A percentile compares a stretch with the other conserved stretches of the same genome.
phyloP scores from a whole-genome alignment of 2,113 vertebrate species.

The Sinocyclocheilus maitianheensis region DNA sequence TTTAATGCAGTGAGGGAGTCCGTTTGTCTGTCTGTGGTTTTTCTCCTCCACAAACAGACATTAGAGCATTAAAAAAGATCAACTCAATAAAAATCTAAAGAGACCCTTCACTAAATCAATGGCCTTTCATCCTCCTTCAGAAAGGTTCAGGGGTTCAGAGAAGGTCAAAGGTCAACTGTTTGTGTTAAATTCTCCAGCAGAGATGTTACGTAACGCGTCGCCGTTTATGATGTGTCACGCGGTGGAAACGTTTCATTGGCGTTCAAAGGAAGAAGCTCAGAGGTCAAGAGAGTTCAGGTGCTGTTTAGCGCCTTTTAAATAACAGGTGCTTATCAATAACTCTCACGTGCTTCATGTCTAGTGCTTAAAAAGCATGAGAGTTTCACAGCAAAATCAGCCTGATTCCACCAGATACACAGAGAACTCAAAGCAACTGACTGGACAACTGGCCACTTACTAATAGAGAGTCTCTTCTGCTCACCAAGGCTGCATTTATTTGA shows the following conservation, averaged over 20 bases:
- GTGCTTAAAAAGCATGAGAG: slow-evolving; percentile 7
- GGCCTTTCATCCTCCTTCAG: slow-evolving; percentile 16
- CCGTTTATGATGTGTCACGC: slow-evolving; percentile 61
- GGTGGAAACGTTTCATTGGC: slow-evolving; percentile 62
- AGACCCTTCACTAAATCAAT: slow-evolving; percentile 43
- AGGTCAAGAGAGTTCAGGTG: slow-evolving; percentile 48
- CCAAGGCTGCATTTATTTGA: neutral
- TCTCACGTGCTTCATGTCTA: slow-evolving; percentile 45
- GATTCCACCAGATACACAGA: neutral
- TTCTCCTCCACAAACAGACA: neutral
- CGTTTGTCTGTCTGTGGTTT: neutral
- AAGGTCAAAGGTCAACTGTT: slow-evolving; percentile 44
- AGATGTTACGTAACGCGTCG: slow-evolving; percentile 48
- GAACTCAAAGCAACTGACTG: neutral
- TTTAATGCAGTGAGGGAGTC: neutral
- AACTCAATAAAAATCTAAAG: slow-evolving; percentile 39
- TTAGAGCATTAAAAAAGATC: neutral
- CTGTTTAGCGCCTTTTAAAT: slow-evolving; percentile 46
- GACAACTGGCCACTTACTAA: too few species aligned
- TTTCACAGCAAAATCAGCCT: neutral
- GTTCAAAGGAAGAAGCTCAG: slow-evolving; percentile 5
- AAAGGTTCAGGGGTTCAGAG: slow-evolving; percentile 27
- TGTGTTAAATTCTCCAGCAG: slow-evolving; percentile 49
- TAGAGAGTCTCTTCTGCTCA: too few species aligned
- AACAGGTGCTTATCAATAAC: slow-evolving; percentile 40